Conservation (phyloP, 2,797 vertebrate genomes). For the Salarias fasciatus region DNA sequence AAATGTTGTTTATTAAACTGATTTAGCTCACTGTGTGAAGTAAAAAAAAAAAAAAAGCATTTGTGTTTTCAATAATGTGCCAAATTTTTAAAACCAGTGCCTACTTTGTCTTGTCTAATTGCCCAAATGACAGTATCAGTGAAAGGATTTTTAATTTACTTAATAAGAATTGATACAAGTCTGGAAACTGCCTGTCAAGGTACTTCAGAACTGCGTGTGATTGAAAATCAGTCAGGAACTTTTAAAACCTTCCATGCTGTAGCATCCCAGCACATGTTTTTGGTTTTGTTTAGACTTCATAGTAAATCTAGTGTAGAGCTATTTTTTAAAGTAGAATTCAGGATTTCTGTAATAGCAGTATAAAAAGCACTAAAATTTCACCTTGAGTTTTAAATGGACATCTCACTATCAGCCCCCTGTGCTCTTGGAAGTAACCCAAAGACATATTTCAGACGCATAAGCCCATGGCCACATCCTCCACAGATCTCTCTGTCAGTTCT, state of each 20-base stretch:
- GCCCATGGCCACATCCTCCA: neutral
- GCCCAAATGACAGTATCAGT: too few relatives aligned
- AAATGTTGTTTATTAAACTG: neutral
- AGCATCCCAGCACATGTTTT: too few relatives aligned
- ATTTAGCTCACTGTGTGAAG: neutral
- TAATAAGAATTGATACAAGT: neutral
- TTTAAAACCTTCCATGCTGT: too few relatives aligned
- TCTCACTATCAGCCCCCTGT: neutral
- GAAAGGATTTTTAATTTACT: neutral
- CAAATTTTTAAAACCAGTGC: neutral
- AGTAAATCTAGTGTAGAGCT: neutral
- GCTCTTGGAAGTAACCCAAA: neutral
- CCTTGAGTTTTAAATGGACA: conserved; percentile 6
- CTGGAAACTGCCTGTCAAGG: neutral
- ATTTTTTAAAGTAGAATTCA: neutral
- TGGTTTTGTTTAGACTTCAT: too few relatives aligned
- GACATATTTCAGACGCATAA: neutral
- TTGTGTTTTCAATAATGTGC: too few relatives aligned
- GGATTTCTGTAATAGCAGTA: neutral
- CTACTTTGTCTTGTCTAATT: neutral
- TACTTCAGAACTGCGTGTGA: neutral
- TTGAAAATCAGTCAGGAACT: too few relatives aligned
- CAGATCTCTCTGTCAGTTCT: conserved; percentile 5
- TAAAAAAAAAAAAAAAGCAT: too few relatives aligned
- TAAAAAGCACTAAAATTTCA: neutral